phyloP scores from a whole-genome alignment of 2,888 invertebrate genomes.

The Prosopocoilus inquinatus region DNA sequence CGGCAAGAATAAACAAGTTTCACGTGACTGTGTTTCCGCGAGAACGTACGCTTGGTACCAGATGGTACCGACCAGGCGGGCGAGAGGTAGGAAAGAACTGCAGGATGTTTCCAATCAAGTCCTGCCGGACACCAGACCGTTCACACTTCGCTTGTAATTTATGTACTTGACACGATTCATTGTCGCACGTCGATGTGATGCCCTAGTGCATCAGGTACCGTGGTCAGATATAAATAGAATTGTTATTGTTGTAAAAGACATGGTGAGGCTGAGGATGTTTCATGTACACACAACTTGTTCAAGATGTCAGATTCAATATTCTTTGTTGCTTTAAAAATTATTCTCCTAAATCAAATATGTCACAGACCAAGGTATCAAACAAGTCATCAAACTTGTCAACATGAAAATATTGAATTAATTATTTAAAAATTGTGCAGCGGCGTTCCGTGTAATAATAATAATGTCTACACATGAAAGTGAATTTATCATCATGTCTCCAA shows the following conservation, averaged over 20 bases:
- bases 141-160: not conserved
- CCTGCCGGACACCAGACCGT: slow-evolving; percentile 1
- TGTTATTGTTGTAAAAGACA: too few relatives aligned
- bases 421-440: not conserved
- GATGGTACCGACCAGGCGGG: slow-evolving; percentile 1
- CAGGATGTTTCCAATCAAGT: slow-evolving; percentile 3
- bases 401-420: too few relatives aligned
- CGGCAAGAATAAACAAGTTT: not conserved
- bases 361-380: too few relatives aligned
- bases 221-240: too few relatives aligned
- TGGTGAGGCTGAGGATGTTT: too few relatives aligned
- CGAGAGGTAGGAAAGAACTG: not conserved
- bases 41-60: slow-evolving; percentile 3
- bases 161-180: slow-evolving; percentile 1
- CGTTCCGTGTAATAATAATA: too few relatives aligned
- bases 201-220: not conserved
- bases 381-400: too few relatives aligned
- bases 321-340: too few relatives aligned
- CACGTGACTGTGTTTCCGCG: not conserved
- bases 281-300: too few relatives aligned
- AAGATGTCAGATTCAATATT: too few relatives aligned
- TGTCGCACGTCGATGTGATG: not conserved
- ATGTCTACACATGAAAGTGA: too few relatives aligned
- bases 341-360: too few relatives aligned
- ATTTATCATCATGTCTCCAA: not conserved